phyloP scores from a whole-genome alignment of 2,113 vertebrate species.

The Mystacornis crossleyi region DNA sequence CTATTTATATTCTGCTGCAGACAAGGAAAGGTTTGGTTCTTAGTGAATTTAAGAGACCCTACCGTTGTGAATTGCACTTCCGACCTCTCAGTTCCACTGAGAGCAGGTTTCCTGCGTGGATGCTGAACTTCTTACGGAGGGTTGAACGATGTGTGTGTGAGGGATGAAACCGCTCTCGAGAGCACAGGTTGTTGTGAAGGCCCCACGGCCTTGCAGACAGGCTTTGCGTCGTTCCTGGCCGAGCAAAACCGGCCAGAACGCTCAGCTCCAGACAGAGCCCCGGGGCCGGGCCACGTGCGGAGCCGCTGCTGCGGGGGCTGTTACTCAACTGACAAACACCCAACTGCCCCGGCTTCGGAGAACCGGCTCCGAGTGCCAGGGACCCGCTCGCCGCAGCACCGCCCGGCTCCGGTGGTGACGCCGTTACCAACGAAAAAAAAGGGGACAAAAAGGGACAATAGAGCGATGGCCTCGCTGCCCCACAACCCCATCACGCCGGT shows the following conservation, averaged over 20 bases:
- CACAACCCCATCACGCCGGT: not conserved
- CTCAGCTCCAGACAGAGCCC: fast-evolving
- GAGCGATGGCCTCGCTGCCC: not conserved
- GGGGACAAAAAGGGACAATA: not conserved
- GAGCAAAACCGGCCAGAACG: fast-evolving
- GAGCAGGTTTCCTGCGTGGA: not conserved
- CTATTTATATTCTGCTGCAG: not conserved
- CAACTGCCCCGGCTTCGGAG: not conserved
- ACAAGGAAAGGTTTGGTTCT: not conserved
- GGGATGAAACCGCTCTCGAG: fast-evolving
- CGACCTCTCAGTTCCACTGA: not conserved
- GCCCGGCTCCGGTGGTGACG: not conserved
- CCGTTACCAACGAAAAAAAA: not conserved
- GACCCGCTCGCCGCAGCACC: fast-evolving
- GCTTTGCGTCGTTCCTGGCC: not conserved
- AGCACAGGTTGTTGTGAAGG: fast-evolving
- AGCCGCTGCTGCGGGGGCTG: fast-evolving
- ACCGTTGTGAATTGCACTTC: fast-evolving
- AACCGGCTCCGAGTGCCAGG: not conserved
- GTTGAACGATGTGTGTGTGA: fast-evolving
- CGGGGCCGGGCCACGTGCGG: not conserved
- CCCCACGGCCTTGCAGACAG: fast-evolving
- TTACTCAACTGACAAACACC: not conserved
- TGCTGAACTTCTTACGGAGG: fast-evolving
- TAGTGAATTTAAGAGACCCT: not conserved